Evolutionary conservation across 1,140 invertebrate species (phyloP).

Genomic region (Whitmania pigra): DNA sequence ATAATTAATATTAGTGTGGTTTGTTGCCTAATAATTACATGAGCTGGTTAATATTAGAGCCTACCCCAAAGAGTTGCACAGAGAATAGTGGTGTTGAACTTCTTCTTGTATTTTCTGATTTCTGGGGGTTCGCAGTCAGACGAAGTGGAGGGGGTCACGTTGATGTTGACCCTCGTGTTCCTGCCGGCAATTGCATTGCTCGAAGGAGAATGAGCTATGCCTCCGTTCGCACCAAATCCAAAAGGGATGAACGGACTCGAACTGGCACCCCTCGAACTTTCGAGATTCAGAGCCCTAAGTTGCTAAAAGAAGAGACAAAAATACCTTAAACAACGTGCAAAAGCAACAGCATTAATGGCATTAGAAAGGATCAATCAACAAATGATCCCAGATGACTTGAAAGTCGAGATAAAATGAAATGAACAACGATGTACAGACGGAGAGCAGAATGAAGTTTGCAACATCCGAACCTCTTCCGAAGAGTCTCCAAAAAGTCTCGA

Average conservation of each 20-base stretch:
- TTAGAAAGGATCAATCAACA: too few relatives aligned
- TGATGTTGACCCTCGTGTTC: constrained; percentile 9
- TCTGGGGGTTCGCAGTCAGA: constrained; percentile 67
- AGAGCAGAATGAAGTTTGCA: too few relatives aligned
- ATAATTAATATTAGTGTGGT: too few relatives aligned
- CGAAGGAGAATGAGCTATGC: not conserved
- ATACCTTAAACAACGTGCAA: too few relatives aligned
- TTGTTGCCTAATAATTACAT: too few relatives aligned
- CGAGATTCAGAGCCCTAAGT: constrained; percentile 7
- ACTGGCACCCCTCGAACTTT: not conserved
- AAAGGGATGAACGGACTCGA: constrained; percentile 14
- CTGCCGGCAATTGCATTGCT: constrained; percentile 8
- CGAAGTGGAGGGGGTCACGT: constrained; percentile 26
- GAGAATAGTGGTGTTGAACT: constrained; percentile 92
- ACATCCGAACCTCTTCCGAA: too few relatives aligned
- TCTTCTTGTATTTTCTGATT: constrained; percentile 89
- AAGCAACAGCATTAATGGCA: too few relatives aligned
- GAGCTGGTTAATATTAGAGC: constrained; percentile 64
- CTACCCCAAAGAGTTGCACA: constrained; percentile 95
- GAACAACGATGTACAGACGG: too few relatives aligned
- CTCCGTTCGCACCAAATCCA: constrained; percentile 11
- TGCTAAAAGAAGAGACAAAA: not conserved
- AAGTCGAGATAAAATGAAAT: too few relatives aligned
- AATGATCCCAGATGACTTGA: too few relatives aligned
- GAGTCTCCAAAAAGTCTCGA: not conserved